These are phyloP conservation scores for Epinotia nisella DNA, from an alignment of 2,888 invertebrate species.

Conservation along the genomic window DNA sequence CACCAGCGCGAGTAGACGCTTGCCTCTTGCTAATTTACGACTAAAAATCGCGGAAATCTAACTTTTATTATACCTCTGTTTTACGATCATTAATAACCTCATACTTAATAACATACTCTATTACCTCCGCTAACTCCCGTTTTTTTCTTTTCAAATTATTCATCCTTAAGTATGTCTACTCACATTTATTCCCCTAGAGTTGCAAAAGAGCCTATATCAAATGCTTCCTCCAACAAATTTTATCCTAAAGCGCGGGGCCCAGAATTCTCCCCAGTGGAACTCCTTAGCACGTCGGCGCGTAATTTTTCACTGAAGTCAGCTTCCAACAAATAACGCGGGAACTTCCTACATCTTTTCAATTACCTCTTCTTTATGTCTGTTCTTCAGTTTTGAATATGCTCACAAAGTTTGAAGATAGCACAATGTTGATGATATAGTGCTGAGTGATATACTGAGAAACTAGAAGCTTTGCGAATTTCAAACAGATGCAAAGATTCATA, in stretches of 20 bases:
- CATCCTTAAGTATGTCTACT: background rate
- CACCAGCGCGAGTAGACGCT: too few species aligned
- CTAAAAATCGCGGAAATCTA: too few species aligned
- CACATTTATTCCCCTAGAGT: background rate
- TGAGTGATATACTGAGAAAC: conserved; percentile 6
- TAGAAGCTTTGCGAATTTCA: background rate
- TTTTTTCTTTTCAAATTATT: background rate
- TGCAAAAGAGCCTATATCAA: background rate
- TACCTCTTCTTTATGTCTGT: conserved; percentile 33
- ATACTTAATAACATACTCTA: conserved; percentile 1
- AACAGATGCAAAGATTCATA: background rate
- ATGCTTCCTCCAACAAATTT: background rate
- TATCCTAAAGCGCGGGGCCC: background rate
- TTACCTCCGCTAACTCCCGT: background rate
- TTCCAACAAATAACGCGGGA: conserved; percentile 34
- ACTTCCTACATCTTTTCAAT: conserved; percentile 40
- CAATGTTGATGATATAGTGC: conserved; percentile 8
- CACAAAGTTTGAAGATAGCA: conserved; percentile 7
- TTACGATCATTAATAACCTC: background rate
- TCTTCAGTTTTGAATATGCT: conserved; percentile 28
- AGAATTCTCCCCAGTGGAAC: background rate
- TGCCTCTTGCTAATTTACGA: too few species aligned
- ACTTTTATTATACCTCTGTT: background rate
- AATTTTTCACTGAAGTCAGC: conserved; percentile 30
- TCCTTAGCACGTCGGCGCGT: conserved; percentile 25